Base-by-base conservation (phyloP, 2,113 vertebrate species). In the Suricata suricatta region DNA sequence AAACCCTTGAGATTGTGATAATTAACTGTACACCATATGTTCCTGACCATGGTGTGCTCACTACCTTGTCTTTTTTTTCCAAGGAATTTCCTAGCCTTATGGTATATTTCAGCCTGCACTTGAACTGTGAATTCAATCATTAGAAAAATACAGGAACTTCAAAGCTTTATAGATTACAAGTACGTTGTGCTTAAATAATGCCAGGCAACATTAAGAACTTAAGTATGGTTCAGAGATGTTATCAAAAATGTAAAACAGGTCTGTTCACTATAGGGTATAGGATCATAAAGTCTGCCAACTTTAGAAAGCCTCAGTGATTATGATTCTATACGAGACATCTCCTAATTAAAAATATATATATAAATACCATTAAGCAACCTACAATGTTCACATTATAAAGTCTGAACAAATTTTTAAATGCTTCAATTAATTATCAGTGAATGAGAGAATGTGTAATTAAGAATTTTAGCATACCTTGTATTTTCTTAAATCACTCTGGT, bases 141-240 rank as follows among this genome's bases (percentile, higher is more conserved):
- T 72, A 97, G 76, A 94, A 96, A 90, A 94, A 92, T 54, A 88
- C 5, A 96, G 57, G 47, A 95, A 88, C 94, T 94, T 90, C 35
- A 69, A 94, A 41, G 47, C 86, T 74, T 92, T 96, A 88, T 82
- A 81, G 41, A 87, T 63, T 38, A 90, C 12, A 81, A 89, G 35
- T 57, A 60, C 9, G 52, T 31, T 68, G 29, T 88, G 60, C 38
- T 91, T 92, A 96, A 96, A 97, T 93, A 97, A 95, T 74, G 63
- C 86, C 90, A 92, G 95, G 44, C n/a, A 88, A 83, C n/a, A 77
- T 85, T 66, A 84, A 96, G 66, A 85, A 77, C 64, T 94, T 74
- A 93, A 95, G 90, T 47, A 81, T 33, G 52, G 33, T 64, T 96
- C 57, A 60, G 74, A 95, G 60, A 96, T 88, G 66, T 79, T 57